Evolutionary conservation across 2,888 invertebrate species (phyloP).

Genomic region (Emesis castigata): DNA sequence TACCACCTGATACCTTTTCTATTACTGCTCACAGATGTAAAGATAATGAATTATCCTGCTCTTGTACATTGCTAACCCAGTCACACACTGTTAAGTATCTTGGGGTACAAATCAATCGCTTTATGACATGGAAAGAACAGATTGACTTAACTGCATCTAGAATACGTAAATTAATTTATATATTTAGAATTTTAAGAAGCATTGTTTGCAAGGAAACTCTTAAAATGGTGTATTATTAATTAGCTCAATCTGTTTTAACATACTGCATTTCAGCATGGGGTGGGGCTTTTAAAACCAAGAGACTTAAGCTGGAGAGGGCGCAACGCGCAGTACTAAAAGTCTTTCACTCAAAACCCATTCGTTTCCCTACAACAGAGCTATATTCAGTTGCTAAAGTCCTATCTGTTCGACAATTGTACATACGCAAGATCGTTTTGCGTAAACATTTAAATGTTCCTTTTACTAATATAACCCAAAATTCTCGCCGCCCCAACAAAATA

Average conservation of each 20-base stretch:
- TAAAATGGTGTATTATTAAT: not conserved
- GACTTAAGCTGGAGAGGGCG: not conserved
- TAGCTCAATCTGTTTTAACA: not conserved
- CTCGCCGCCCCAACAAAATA: not conserved
- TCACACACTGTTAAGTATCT: not conserved
- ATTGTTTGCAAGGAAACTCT: not conserved
- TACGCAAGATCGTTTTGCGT: not conserved
- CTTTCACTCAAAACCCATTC: not conserved
- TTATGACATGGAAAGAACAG: not conserved
- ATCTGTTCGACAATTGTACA: not conserved
- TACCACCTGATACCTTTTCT: too few relatives aligned
- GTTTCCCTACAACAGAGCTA: too few relatives aligned
- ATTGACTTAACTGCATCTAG: not conserved
- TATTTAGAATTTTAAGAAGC: not conserved
- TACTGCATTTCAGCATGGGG: not conserved
- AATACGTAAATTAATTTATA: not conserved
- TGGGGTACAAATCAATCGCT: too few relatives aligned
- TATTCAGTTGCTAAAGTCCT: too few relatives aligned
- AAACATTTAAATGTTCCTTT: too few relatives aligned
- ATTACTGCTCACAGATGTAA: slow-evolving; percentile 10
- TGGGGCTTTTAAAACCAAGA: not conserved
- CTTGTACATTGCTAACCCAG: not conserved
- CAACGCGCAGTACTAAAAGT: not conserved
- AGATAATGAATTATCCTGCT: not conserved
- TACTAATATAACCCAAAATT: not conserved